These are phyloP conservation scores for Sceliomorpha sp. DNA, from an alignment of 2,888 invertebrate genomes.

Conservation along the genomic window DNA sequence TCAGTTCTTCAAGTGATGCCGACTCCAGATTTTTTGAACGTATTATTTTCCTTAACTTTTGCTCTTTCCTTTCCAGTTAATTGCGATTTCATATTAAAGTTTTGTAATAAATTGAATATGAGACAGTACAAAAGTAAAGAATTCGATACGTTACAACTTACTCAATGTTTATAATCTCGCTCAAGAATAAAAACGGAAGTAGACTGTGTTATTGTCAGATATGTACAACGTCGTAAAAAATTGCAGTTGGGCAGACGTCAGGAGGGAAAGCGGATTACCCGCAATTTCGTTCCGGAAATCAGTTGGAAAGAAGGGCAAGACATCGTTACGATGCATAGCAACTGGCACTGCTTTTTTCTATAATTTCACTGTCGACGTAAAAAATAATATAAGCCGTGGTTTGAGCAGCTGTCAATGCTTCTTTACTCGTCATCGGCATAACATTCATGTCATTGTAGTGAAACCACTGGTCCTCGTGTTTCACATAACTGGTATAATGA, in stretches of 20 bases:
- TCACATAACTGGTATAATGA: conserved; percentile 72
- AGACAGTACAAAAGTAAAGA: too few species aligned
- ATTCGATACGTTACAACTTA: too few species aligned
- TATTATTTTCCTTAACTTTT: too few species aligned
- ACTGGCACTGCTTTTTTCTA: conserved; percentile 36
- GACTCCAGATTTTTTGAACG: too few species aligned
- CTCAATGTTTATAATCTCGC: too few species aligned
- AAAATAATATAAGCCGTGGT: conserved; percentile 71
- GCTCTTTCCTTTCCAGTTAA: too few species aligned
- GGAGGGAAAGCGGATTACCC: background rate
- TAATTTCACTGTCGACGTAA: conserved; percentile 62
- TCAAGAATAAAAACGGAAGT: too few species aligned
- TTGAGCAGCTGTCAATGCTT: conserved; percentile 66
- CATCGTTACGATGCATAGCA: conserved; percentile 26
- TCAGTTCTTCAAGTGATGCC: too few species aligned
- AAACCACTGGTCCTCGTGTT: conserved; percentile 68
- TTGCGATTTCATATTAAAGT: too few species aligned
- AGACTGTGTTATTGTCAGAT: conserved; percentile 49
- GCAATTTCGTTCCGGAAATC: background rate
- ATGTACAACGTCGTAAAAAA: conserved; percentile 41
- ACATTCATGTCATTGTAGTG: conserved; percentile 70
- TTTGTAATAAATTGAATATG: too few species aligned
- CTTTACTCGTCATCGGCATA: conserved; percentile 63
- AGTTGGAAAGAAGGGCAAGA: background rate
- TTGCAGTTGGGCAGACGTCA: background rate